Conservation (phyloP, 2,888 invertebrate species). For the Zootermopsis nevadensis region DNA sequence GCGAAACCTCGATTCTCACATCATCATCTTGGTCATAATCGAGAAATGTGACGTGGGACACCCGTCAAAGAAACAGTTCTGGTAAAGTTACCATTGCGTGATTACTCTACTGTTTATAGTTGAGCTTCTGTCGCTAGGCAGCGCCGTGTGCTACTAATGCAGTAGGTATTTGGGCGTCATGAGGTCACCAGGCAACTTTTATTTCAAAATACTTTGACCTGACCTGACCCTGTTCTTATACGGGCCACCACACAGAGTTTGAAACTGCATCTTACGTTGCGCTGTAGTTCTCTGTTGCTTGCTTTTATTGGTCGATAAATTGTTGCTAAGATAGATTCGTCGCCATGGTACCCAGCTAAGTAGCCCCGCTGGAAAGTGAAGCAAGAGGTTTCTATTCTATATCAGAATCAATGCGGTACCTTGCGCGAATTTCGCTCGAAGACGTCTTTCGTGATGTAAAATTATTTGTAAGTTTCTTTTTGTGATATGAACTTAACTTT, state of each 20-base stretch:
- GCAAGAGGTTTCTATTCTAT: too few species aligned
- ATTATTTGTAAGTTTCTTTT: too few species aligned
- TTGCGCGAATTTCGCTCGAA: too few species aligned
- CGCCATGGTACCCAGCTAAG: background rate
- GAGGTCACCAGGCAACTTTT: background rate
- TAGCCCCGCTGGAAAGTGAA: background rate
- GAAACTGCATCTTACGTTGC: background rate
- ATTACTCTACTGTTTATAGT: too few species aligned
- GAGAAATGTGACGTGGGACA: too few species aligned
- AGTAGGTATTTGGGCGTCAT: background rate
- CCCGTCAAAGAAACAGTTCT: too few species aligned
- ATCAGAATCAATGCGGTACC: too few species aligned
- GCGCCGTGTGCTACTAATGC: background rate
- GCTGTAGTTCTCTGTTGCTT: background rate
- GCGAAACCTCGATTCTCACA: too few species aligned
- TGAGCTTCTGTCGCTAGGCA: background rate
- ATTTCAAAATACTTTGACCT: background rate
- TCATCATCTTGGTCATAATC: too few species aligned
- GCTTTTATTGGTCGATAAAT: constrained; percentile 10
- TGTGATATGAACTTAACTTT: too few species aligned
- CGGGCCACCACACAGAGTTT: background rate
- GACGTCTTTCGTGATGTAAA: too few species aligned
- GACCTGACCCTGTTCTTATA: background rate
- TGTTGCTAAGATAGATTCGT: background rate
- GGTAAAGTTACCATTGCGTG: too few species aligned